Conservation (phyloP, 2,888 invertebrate species). For the Drosophila ochracea region DNA sequence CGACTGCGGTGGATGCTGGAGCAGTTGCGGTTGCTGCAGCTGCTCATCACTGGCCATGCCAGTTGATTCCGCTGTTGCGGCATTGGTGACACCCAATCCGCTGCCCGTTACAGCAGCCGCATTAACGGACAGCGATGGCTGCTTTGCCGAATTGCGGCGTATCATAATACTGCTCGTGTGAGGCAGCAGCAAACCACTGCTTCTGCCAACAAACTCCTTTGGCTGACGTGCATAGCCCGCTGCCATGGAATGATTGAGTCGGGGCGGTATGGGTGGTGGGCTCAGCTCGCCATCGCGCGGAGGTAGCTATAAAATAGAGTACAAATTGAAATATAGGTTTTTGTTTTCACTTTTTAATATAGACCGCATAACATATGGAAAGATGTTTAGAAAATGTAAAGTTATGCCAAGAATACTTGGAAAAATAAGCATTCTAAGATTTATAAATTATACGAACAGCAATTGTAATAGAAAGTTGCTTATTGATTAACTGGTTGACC, state of each 20-base stretch:
- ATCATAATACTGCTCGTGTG: slow-evolving; percentile 87
- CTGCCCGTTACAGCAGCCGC: slow-evolving; percentile 6
- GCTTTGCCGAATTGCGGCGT: slow-evolving; percentile 86
- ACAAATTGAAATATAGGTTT: background rate
- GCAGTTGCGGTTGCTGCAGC: slow-evolving; percentile 43
- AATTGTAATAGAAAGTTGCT: background rate
- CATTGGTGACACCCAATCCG: slow-evolving; percentile 31
- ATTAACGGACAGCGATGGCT: slow-evolving; percentile 67
- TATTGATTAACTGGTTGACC: background rate
- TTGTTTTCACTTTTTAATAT: background rate
- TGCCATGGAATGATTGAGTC: slow-evolving; percentile 82
- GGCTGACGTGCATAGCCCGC: slow-evolving; percentile 61
- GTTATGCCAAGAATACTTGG: background rate
- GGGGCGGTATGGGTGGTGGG: slow-evolving; percentile 89
- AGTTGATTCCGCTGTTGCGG: slow-evolving; percentile 21
- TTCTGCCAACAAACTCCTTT: slow-evolving; percentile 84
- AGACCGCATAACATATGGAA: background rate
- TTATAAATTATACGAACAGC: no score
- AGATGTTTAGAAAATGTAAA: background rate
- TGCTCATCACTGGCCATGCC: slow-evolving; percentile 22
- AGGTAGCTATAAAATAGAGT: slow-evolving; percentile 85
- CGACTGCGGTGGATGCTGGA: slow-evolving; percentile 70
- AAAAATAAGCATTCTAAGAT: background rate
- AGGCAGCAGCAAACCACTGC: slow-evolving; percentile 86
- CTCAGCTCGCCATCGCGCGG: slow-evolving; percentile 89